These are phyloP conservation scores for Aselliscus stoliczkanus DNA, from an alignment of 2,797 vertebrate genomes.

Conservation along the genomic window DNA sequence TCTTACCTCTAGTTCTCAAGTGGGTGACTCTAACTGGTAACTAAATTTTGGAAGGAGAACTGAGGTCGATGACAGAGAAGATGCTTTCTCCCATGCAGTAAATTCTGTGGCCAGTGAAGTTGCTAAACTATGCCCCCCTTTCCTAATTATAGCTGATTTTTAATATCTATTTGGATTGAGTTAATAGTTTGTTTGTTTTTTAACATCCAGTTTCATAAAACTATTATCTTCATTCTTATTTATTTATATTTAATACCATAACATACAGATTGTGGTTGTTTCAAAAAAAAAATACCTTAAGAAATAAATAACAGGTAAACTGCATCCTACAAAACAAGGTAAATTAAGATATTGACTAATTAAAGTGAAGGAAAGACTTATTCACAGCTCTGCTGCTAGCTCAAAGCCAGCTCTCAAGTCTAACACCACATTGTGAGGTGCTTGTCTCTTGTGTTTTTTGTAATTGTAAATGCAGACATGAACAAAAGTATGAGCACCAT, in stretches of 20 bases:
- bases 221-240: background rate
- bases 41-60: background rate
- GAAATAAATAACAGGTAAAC: background rate
- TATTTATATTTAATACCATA: background rate
- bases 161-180: background rate
- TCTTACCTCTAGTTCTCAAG: background rate
- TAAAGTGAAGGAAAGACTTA: fast-evolving
- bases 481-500: no score
- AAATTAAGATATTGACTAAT: fast-evolving
- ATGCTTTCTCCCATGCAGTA: fast-evolving
- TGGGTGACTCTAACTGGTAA: background rate
- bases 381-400: fast-evolving
- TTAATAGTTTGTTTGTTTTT: background rate
- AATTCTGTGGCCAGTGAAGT: fast-evolving
- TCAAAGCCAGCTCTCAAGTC: background rate
- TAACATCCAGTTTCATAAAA: background rate
- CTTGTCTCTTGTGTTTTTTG: background rate
- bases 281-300: background rate
- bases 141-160: background rate
- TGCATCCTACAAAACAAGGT: background rate
- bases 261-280: background rate
- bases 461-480: background rate
- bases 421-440: fast-evolving
- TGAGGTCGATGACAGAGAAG: no score
- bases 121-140: background rate